Percentiles rank a stretch among this genome's conserved stretches.
phyloP scores from a whole-genome alignment of 2,888 invertebrate genomes.

The Lasius platythorax region DNA sequence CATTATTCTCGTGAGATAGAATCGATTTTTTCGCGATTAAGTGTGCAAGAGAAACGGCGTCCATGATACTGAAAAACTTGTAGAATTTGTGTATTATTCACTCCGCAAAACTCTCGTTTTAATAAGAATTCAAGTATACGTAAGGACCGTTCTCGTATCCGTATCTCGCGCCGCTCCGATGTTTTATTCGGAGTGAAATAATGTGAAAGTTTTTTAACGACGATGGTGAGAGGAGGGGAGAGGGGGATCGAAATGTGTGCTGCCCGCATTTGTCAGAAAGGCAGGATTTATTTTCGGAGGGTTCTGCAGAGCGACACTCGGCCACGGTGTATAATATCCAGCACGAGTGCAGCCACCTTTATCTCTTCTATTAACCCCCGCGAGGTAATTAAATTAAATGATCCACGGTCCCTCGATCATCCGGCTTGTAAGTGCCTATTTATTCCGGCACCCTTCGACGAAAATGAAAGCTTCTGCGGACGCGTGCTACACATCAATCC shows the following conservation, averaged over 20 bases:
- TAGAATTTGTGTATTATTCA: not conserved
- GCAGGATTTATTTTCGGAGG: slow-evolving; percentile 71
- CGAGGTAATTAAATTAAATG: slow-evolving; percentile 85
- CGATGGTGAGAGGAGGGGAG: not conserved
- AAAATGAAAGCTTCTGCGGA: slow-evolving; percentile 47
- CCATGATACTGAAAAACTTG: not conserved
- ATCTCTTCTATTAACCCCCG: slow-evolving; percentile 84
- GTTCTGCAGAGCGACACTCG: slow-evolving; percentile 54
- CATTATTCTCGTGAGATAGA: not conserved
- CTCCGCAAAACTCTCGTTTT: not conserved
- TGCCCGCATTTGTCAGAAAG: slow-evolving; percentile 44
- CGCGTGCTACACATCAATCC: slow-evolving; percentile 45
- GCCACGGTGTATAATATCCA: slow-evolving; percentile 78
- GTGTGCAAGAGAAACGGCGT: not conserved
- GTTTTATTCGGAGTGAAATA: slow-evolving; percentile 50
- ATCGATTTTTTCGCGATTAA: not conserved
- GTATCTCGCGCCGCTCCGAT: not conserved
- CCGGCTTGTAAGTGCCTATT: slow-evolving; percentile 79
- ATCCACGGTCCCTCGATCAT: slow-evolving; percentile 84
- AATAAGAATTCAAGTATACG: slow-evolving; percentile 8
- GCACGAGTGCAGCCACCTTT: slow-evolving; percentile 79
- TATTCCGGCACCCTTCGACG: slow-evolving; percentile 77
- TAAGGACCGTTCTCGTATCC: not conserved
- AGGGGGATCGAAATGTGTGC: slow-evolving; percentile 4
- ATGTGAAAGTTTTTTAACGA: slow-evolving; percentile 57